Percentiles rank a stretch among this genome's conserved stretches.
These are phyloP conservation scores for Tetramorium simillimum DNA, from an alignment of 1,140 invertebrate genomes.

Conservation along the genomic window DNA sequence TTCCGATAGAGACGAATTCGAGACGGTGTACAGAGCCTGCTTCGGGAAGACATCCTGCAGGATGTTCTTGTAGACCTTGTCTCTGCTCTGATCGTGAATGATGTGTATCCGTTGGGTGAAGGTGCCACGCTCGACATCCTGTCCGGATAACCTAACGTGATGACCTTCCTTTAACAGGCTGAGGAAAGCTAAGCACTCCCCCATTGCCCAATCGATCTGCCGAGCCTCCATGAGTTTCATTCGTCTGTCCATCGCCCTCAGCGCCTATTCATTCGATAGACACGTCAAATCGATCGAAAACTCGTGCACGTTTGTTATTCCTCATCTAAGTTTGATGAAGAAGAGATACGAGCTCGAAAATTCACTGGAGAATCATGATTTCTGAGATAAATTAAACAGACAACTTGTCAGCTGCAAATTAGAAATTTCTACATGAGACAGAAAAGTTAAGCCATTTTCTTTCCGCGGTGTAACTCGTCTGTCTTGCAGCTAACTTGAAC, in stretches of 20 bases:
- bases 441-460: background rate
- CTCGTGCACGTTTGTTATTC: background rate
- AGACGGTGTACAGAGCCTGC: constrained; percentile 91
- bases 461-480: background rate
- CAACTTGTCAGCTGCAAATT: background rate
- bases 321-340: background rate
- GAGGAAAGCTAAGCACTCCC: constrained; percentile 94
- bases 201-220: constrained; percentile 93
- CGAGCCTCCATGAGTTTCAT: constrained; percentile 89
- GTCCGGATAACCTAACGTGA: constrained; percentile 90
- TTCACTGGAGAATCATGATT: background rate
- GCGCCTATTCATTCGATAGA: constrained; percentile 86
- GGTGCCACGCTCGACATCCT: constrained; percentile 95
- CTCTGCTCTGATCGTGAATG: constrained; percentile 92
- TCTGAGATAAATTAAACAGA: background rate
- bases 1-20: constrained; percentile 93
- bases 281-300: background rate
- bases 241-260: constrained; percentile 87
- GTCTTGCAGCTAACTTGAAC: constrained; percentile 50
- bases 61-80: constrained; percentile 88
- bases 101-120: constrained; percentile 94
- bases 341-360: background rate
- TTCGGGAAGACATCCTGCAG: constrained; percentile 90
- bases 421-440: background rate
- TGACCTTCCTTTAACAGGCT: constrained; percentile 89